Evolutionary conservation across 2,888 invertebrate genomes (phyloP), one percentile per base, ranked within the genome.

Genomic region (Hylaea fasciaria): DNA sequence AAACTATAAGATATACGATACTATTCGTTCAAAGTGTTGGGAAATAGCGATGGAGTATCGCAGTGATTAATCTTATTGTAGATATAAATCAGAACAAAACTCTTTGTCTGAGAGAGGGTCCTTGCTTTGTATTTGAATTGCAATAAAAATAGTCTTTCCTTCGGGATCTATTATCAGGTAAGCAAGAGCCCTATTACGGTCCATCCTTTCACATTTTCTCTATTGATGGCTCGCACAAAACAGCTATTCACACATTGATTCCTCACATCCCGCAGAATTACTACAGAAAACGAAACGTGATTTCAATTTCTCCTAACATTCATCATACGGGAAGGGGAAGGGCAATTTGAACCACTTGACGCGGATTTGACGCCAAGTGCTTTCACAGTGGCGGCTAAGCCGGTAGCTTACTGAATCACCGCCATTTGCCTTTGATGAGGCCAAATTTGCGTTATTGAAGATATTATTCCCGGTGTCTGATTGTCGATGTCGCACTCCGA

Each of bases 231-330:
- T 74, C 71, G 68, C 71, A 71, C 76, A 75, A 78, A 77, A 75
- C 71, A 76, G 63, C 74, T 66, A 80, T 82, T 81, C 77, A 74
- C 67, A 72, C 74, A 76, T 77, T 78, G 67, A 74, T 75, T 73
- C 72, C 70, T 73, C 58, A 69, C 66, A 67, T 58, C 69, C 67
- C 68, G 52, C 59, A 57, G 70, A 80, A 81, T 81, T 75, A 80
- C 74, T 77, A 74, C 73, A 75, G 75, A 68, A 83, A 85, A 80
- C 75, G 80, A 81, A 85, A 84, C 80, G 80, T 79, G 82, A 85
- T 86, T 85, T 85, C 81, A 86, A 86, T 86, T 85, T 67, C 86
- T 80, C 76, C 78, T 73, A 72, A 81, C 83, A 87, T 87, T 87
- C 85, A 85, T 86, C 83, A 86, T 85, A 82, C 77, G 72, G 68